phyloP scores from a whole-genome alignment of 2,797 vertebrate genomes.

The Peromyscus eremicus region DNA sequence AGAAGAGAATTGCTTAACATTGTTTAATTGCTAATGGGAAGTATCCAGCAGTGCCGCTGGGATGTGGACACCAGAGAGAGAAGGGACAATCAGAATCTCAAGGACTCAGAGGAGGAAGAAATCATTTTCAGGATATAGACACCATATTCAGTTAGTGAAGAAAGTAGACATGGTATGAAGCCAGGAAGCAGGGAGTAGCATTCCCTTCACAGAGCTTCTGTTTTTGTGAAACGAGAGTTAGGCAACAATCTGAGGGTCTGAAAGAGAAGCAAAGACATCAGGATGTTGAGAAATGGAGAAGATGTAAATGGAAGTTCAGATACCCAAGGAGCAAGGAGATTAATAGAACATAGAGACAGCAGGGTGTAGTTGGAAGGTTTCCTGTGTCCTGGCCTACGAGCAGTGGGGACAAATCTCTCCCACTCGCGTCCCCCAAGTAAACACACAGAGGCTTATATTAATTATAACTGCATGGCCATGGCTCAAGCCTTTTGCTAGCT shows the following conservation, averaged over 20 bases:
- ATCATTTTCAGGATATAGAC: background rate
- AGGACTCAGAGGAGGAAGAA: background rate
- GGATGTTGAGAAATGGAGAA: background rate
- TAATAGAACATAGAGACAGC: background rate
- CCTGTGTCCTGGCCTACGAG: no score
- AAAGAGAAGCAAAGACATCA: background rate
- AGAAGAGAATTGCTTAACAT: background rate
- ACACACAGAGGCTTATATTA: no score
- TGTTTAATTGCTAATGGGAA: background rate
- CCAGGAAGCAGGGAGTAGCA: background rate
- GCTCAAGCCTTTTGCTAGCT: no score
- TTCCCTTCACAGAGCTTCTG: background rate
- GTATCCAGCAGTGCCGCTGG: background rate
- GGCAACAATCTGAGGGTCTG: background rate
- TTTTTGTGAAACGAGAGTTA: background rate
- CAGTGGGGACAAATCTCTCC: no score
- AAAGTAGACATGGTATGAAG: background rate
- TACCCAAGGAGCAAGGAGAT: background rate
- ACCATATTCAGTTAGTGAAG: background rate
- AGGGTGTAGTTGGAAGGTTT: no score
- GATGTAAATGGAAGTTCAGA: background rate
- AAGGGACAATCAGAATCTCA: background rate
- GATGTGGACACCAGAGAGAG: background rate
- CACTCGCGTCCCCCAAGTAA: no score
- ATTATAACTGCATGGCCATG: no score